Evolutionary conservation across 2,888 invertebrate genomes (phyloP).

Genomic region (Campopleginae sp.): DNA sequence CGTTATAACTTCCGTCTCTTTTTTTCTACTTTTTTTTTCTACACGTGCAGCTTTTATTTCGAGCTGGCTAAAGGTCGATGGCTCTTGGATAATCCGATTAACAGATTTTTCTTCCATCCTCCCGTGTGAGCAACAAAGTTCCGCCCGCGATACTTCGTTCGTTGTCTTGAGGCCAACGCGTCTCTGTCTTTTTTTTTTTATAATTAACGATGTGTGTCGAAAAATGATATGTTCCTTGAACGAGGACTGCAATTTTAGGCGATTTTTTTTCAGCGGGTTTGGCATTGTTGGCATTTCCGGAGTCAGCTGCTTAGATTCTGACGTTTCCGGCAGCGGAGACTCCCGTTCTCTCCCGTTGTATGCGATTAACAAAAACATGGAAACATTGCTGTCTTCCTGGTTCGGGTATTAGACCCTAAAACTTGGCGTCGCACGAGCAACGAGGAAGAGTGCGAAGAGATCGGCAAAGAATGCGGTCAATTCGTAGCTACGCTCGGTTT

Average conservation of each 20-base stretch:
- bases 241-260: not conserved
- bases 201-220: not conserved
- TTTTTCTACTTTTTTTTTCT: constrained; percentile 37
- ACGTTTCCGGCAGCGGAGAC: constrained; percentile 18
- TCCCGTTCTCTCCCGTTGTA: constrained; percentile 2
- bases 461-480: constrained; percentile 71
- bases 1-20: constrained; percentile 30
- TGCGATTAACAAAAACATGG: constrained; percentile 18
- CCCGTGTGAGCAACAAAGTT: not conserved
- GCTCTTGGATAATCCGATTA: constrained; percentile 13
- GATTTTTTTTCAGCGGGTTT: not conserved
- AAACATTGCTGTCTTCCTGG: constrained; percentile 38
- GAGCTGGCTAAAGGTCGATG: constrained; percentile 24
- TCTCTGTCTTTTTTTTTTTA: not conserved
- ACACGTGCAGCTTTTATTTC: constrained; percentile 15
- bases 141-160: not conserved
- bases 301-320: not conserved
- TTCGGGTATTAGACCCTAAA: constrained; percentile 63
- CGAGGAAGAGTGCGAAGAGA: constrained; percentile 44
- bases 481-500: constrained; percentile 70
- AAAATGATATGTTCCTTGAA: not conserved
- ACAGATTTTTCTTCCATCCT: constrained; percentile 3
- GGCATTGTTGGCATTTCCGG: constrained; percentile 37
- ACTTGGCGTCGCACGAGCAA: constrained; percentile 44
- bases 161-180: not conserved